Evolutionary conservation across 2,888 invertebrate genomes (phyloP).

Genomic region (Drosophila villosipedis): DNA sequence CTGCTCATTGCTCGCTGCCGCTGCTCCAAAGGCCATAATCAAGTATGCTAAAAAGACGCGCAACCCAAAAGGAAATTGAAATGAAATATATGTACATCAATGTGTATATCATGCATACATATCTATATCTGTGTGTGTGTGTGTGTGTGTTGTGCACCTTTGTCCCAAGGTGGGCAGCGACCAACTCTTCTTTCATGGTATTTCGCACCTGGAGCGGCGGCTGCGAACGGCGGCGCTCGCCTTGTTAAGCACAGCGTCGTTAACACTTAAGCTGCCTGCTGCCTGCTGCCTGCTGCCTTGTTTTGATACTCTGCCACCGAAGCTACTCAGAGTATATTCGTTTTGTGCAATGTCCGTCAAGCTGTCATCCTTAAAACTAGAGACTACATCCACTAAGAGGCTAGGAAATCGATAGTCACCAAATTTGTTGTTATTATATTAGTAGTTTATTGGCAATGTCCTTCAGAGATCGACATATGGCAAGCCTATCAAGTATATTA

Average conservation of each 20-base stretch:
- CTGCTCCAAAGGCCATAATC: constrained; percentile 75
- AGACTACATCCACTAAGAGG: neutral
- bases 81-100: constrained; percentile 73
- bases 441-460: neutral
- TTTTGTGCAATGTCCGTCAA: neutral
- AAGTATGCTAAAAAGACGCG: constrained; percentile 82
- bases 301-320: neutral
- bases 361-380: neutral
- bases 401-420: neutral
- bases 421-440: too few species aligned
- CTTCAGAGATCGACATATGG: rapidly evolving
- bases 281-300: constrained; percentile 14
- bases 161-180: constrained; percentile 50
- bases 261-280: constrained; percentile 65
- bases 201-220: constrained; percentile 80
- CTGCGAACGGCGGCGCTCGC: constrained; percentile 72
- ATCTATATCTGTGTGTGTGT: neutral
- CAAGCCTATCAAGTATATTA: neutral
- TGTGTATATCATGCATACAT: constrained; percentile 1
- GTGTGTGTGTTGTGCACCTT: constrained; percentile 11
- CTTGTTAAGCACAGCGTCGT: constrained; percentile 81
- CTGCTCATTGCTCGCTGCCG: constrained; percentile 10
- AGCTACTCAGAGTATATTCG: neutral
- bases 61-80: constrained; percentile 81
- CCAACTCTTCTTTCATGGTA: constrained; percentile 74